These are phyloP conservation scores for Ectemnius continuus DNA, from an alignment of 2,888 invertebrate species.

Conservation along the genomic window DNA sequence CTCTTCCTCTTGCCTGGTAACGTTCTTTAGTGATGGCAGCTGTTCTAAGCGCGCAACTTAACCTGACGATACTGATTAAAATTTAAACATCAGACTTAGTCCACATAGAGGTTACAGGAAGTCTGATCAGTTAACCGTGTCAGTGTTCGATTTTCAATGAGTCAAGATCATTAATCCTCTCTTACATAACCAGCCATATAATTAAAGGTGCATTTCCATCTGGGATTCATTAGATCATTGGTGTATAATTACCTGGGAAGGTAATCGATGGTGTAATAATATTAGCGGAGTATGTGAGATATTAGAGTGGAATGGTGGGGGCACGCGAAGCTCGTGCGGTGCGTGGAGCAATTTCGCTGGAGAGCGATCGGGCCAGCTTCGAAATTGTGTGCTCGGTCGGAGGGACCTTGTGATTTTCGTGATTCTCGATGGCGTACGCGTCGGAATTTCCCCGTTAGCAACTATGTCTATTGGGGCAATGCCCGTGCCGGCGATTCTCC, in stretches of 20 bases:
- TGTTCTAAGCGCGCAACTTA: background rate
- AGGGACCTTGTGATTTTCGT: background rate
- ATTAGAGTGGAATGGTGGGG: too few species aligned
- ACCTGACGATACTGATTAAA: slow-evolving; percentile 4
- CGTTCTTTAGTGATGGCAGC: background rate
- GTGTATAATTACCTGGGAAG: too few species aligned
- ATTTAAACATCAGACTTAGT: slow-evolving; percentile 14
- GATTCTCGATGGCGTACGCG: background rate
- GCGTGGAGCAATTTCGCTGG: background rate
- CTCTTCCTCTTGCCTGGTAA: too few species aligned
- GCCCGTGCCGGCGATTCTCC: slow-evolving; percentile 39
- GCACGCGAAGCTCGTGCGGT: background rate
- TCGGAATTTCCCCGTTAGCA: slow-evolving; percentile 2
- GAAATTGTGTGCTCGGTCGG: background rate
- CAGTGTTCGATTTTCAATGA: slow-evolving; percentile 24
- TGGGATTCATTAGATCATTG: too few species aligned
- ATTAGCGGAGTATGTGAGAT: too few species aligned
- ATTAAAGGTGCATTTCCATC: too few species aligned
- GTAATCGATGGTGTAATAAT: too few species aligned
- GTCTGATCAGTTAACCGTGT: slow-evolving; percentile 37
- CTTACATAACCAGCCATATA: slow-evolving; percentile 3
- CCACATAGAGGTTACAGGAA: slow-evolving; percentile 32
- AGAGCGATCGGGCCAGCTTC: background rate
- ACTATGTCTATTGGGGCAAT: slow-evolving; percentile 39
- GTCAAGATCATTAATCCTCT: slow-evolving; percentile 7